Evolutionary conservation across 2,113 vertebrate species (phyloP), one percentile per base, ranked within the genome.

Genomic region (Hepsetus odoe): DNA sequence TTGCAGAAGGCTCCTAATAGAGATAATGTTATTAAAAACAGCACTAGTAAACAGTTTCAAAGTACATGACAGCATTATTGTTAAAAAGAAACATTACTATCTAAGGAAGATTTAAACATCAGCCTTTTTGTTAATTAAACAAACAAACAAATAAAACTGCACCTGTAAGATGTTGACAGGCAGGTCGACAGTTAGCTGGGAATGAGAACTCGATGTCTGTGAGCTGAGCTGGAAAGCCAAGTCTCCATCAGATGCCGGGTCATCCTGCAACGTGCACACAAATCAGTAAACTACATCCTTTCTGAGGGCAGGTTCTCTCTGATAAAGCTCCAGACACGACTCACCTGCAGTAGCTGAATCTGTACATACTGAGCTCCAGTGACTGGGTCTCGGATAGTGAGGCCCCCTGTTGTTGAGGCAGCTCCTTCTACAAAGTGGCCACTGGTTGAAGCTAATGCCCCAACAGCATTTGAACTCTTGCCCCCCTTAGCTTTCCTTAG

Each of bases 161-260:
- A 97, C 98, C 95, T 99, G 97, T 82, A 98, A 91, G 75, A 98
- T 95, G 83, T 95, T 95, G 90, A 97, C 92, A 0, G 98, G 98
- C 77, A 98, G 85, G 85, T 97, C 95, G 2, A 95, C 91, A 0
- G 96, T 95, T 44, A 98, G 92, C 89, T 95, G 94, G 13, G 97
- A 92, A 82, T 95, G 95, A 13, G 94, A 94, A 0, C 93, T 90
- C 18, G 96, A 94, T 1, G 95, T 92, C 89, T 96, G 96, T 0
- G 94, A 94, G 85, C 93, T 94, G 80, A 96, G 87, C 44, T 96
- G 94, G 82, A 95, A 93, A 1, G 96, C 94, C 81, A 96, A 86
- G 85, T 94, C 95, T 49, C 94, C 95, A 30, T 98, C 96, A 59
- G 92, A 91, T 0, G 94, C 84, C 0, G 95, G 92, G 38, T 97